Conservation (phyloP, 2,113 vertebrate species). For the Ochotona curzoniae region DNA sequence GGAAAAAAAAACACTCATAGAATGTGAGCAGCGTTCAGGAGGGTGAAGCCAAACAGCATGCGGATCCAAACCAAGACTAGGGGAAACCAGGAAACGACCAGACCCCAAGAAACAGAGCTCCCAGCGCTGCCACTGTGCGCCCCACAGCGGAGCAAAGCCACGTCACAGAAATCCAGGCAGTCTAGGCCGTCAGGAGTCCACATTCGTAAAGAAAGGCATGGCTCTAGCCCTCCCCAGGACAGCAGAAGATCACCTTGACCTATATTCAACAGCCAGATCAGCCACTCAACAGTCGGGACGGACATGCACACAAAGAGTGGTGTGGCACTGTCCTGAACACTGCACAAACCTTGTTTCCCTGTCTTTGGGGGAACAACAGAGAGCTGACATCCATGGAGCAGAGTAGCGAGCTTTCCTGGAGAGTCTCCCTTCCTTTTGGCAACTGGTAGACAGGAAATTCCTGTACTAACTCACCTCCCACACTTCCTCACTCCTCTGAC, state of each 20-base stretch:
- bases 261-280: not conserved
- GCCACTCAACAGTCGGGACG: accelerated
- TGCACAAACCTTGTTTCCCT: accelerated
- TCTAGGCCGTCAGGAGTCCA: not conserved
- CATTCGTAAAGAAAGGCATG: not conserved
- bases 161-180: not conserved
- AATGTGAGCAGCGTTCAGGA: not conserved
- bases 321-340: accelerated
- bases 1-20: not conserved
- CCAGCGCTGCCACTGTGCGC: accelerated
- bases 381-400: not conserved
- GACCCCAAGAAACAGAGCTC: not conserved
- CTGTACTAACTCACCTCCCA: not conserved
- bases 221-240: accelerated
- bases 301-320: accelerated
- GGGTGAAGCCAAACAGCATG: not conserved
- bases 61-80: too few species aligned
- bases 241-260: not conserved
- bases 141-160: not conserved
- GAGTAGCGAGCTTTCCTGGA: not conserved
- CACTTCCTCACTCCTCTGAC: not conserved
- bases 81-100: not conserved
- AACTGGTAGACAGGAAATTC: not conserved
- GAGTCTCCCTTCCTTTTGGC: not conserved
- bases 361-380: not conserved